Conservation (phyloP, 2,113 vertebrate species). For the Sardina pilchardus region DNA sequence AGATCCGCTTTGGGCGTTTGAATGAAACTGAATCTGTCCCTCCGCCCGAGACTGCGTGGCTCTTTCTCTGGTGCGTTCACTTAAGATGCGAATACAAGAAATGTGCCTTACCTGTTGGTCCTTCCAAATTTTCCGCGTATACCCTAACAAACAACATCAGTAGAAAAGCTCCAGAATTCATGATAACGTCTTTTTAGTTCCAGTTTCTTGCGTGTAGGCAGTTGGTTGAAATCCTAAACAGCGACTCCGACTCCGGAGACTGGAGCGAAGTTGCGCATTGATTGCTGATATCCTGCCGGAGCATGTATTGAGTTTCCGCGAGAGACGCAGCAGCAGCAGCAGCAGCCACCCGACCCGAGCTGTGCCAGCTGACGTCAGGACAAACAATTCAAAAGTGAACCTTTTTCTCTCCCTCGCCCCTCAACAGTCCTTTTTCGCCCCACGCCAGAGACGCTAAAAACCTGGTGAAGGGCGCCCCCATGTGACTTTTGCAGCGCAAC, state of each 20-base stretch:
- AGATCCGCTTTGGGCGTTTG: slow-evolving; percentile 3
- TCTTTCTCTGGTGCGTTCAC: background rate
- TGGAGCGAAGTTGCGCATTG: slow-evolving; percentile 60
- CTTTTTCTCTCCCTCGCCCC: background rate
- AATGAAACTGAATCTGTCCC: background rate
- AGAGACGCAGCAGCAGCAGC: slow-evolving; percentile 54
- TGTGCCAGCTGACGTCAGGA: slow-evolving; percentile 59
- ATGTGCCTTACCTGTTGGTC: slow-evolving; percentile 68
- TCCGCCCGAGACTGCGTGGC: background rate
- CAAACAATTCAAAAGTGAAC: slow-evolving; percentile 40
- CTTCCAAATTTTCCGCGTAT: slow-evolving; percentile 68
- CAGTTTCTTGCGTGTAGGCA: slow-evolving; percentile 47
- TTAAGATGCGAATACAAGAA: background rate
- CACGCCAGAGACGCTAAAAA: background rate
- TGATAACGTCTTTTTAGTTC: slow-evolving; percentile 60
- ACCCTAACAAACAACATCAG: slow-evolving; percentile 65
- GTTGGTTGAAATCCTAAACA: slow-evolving; percentile 54
- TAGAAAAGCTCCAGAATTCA: slow-evolving; percentile 59
- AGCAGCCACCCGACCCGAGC: slow-evolving; percentile 40
- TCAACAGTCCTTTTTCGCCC: slow-evolving; percentile 12
- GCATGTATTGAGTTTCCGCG: slow-evolving; percentile 54
- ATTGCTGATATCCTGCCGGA: slow-evolving; percentile 43
- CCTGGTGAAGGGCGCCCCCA: background rate
- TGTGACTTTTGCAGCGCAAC: background rate
- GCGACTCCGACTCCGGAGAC: slow-evolving; percentile 50